These are phyloP conservation scores for Hypsibius dujardini DNA, from an alignment of 1,140 invertebrate species.

Conservation along the genomic window DNA sequence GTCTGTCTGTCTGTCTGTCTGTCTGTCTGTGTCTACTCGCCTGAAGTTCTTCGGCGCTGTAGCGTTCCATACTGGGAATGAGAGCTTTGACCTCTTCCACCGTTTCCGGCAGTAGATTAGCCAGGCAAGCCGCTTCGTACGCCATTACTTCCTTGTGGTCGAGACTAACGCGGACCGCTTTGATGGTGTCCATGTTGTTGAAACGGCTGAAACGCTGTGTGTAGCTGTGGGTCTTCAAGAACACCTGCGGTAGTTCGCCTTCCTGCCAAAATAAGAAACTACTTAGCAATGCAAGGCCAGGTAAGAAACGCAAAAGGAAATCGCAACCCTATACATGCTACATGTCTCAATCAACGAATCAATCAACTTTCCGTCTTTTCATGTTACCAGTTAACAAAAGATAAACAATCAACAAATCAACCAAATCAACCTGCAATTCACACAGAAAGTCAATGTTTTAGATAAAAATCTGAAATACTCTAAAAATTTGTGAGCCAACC, in stretches of 20 bases:
- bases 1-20: constrained; percentile 20
- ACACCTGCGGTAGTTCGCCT: constrained; percentile 92
- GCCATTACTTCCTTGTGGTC: constrained; percentile 91
- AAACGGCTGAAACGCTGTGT: constrained; percentile 83
- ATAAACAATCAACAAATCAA: neutral
- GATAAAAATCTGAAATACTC: no score
- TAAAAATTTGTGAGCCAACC: neutral
- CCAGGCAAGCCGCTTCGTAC: constrained; percentile 89
- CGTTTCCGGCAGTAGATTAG: constrained; percentile 92
- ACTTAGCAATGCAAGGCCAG: neutral
- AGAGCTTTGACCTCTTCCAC: constrained; percentile 91
- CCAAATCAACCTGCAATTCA: neutral
- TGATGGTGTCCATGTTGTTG: constrained; percentile 94
- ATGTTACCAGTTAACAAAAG: no score
- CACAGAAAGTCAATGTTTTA: neutral
- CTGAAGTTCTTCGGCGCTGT: neutral
- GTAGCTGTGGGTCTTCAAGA: constrained; percentile 91
- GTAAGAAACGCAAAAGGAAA: neutral
- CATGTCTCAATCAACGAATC: no score
- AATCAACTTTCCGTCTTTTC: no score
- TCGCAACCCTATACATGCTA: no score
- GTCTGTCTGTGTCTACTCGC: neutral
- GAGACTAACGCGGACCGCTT: constrained; percentile 59
- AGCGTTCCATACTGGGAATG: constrained; percentile 51
- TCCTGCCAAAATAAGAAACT: constrained; percentile 36